Conservation (phyloP, 2,113 vertebrate species). For the Condylura cristata region DNA sequence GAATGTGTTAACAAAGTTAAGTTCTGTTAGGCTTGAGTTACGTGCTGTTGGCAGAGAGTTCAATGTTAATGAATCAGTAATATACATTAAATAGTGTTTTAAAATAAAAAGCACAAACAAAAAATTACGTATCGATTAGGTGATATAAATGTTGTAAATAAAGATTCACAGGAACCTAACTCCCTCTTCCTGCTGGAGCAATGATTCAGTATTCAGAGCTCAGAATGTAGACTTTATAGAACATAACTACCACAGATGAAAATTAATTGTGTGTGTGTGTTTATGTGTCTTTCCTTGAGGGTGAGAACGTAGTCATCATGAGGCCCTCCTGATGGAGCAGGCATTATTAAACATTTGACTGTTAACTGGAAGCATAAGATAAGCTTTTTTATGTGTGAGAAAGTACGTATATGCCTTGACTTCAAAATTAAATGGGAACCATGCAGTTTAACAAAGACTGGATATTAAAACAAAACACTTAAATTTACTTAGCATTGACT, state of each 20-base stretch:
- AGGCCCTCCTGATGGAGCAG: neutral
- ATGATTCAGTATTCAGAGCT: neutral
- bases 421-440: neutral
- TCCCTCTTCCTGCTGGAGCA: neutral
- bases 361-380: neutral
- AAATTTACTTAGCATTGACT: neutral
- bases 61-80: neutral
- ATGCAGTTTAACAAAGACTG: conserved; percentile 2
- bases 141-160: neutral
- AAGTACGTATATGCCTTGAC: neutral
- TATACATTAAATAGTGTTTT: neutral
- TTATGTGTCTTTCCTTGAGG: neutral
- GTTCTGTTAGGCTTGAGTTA: neutral
- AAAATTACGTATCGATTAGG: neutral
- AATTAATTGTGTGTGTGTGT: neutral
- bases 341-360: neutral
- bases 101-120: neutral
- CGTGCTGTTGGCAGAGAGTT: neutral
- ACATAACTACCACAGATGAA: neutral
- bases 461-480: neutral
- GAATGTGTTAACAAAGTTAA: neutral
- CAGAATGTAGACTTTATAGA: neutral
- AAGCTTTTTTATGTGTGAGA: neutral
- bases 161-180: neutral
- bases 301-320: neutral